Percentiles rank a stretch among this genome's conserved stretches.
These are phyloP conservation scores for Adineta ricciae DNA, from an alignment of 2,888 invertebrate species.

Conservation along the genomic window DNA sequence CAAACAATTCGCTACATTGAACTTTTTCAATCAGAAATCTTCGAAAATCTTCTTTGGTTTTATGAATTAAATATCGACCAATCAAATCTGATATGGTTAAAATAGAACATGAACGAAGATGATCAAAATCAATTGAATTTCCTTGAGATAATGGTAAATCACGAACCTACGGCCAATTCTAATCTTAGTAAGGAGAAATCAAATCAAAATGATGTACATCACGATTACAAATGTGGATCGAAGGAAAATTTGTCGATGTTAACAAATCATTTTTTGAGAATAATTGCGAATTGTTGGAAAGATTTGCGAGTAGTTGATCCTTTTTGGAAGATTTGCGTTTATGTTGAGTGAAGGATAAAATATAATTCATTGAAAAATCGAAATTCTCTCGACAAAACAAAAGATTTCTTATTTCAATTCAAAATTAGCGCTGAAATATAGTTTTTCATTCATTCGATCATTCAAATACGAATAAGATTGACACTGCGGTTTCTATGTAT, in stretches of 20 bases:
- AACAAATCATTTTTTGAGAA: not conserved
- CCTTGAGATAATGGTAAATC: not conserved
- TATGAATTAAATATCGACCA: not conserved
- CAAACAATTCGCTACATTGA: not conserved
- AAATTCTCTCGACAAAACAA: not conserved
- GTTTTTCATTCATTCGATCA: too few species aligned
- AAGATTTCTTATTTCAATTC: too few species aligned
- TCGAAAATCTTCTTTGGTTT: not conserved
- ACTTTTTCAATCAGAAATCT: not conserved
- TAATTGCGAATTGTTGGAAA: not conserved
- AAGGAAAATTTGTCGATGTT: not conserved
- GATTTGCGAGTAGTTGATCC: too few species aligned
- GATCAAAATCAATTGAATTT: not conserved
- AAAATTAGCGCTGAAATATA: too few species aligned
- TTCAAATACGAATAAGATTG: too few species aligned
- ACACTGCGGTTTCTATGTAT: too few species aligned
- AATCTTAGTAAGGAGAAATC: not conserved
- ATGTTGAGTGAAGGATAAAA: not conserved
- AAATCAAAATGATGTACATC: not conserved
- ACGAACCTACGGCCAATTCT: not conserved
- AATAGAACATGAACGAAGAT: not conserved
- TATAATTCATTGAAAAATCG: not conserved
- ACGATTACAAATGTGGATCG: not conserved
- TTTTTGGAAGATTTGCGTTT: not conserved
- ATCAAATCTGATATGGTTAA: not conserved